Evolutionary conservation across 2,797 vertebrate genomes (phyloP), one percentile per base, ranked within the genome.

Genomic region (Malurus leucopterus): DNA sequence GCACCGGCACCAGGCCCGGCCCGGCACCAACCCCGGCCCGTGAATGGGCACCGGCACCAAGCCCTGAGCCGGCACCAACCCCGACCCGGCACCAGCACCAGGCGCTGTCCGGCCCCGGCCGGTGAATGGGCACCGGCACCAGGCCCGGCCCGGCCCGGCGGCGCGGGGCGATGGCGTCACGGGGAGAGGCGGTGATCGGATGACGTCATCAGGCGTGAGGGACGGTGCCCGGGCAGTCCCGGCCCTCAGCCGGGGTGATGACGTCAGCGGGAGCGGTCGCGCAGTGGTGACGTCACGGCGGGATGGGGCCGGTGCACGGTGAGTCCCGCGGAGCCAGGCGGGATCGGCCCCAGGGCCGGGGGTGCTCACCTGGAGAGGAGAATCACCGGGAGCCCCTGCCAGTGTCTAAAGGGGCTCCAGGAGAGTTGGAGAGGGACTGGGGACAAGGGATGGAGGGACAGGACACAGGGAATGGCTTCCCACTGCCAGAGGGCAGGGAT

Each of bases 161-260:
- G 80, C 70, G 80, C 80, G 70, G 61, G 23, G 15, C 4, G 70
- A 83, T 83, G 53, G n/a, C 69, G 80, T 83, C 69, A 83, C 36
- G 15, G 53, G 8, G 21, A 34, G n/a, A 36, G 24, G 49, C 30
- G 34, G 8, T 1, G 20, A 1, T 2, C 1, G 1, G 34, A 9
- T 77, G n/a, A 63, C 65, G 65, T 63, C 43, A 77, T 6, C 10
- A 6, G 5, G 6, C 6, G 32, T 13, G 5, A 8, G 57, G 14
- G 6, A 5, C 23, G 11, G 32, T 16, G 46, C 7, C 4, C 17
- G 15, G 22, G 3, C 7, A 40, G 32, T 5, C 6, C 29, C 54
- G 8, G 41, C 8, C 11, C 8, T 30, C 34, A 13, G 32, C 24
- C 11, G 16, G 8, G 6, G 0, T 5, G n/a, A 15, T 59, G 58